phyloP scores from a whole-genome alignment of 2,888 invertebrate genomes.

The Hermaeophaga mercurialis region DNA sequence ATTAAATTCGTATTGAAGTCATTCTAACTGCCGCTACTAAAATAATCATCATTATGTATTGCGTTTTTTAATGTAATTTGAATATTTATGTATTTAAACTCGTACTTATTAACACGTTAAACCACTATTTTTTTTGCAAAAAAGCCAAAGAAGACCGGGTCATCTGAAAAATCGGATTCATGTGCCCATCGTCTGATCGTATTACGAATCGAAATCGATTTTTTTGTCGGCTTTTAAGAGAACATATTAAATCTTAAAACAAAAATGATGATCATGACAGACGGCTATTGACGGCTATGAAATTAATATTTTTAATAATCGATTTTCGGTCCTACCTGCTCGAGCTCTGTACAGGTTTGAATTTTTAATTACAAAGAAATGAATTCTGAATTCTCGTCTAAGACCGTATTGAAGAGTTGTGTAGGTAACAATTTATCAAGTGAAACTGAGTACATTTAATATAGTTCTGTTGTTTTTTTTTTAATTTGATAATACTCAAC shows the following conservation, averaged over 20 bases:
- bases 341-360: neutral
- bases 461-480: no score
- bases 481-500: no score
- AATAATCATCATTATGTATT: no score
- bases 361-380: slow-evolving; percentile 5
- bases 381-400: neutral
- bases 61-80: no score
- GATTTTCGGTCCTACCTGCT: slow-evolving; percentile 48
- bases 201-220: slow-evolving; percentile 32
- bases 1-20: no score
- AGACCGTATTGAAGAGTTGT: no score
- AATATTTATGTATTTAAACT: no score
- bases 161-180: neutral
- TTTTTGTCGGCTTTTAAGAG: slow-evolving; percentile 42
- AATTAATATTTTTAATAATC: slow-evolving; percentile 55
- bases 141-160: neutral
- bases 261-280: slow-evolving; percentile 45
- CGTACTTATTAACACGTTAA: slow-evolving; percentile 2
- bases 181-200: slow-evolving; percentile 23
- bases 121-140: slow-evolving; percentile 2
- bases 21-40: no score
- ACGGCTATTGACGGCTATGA: slow-evolving; percentile 49
- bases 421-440: no score
- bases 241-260: slow-evolving; percentile 45
- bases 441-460: no score